These are phyloP conservation scores for Lymantria dispar DNA, from an alignment of 2,888 invertebrate genomes.

Conservation along the genomic window DNA sequence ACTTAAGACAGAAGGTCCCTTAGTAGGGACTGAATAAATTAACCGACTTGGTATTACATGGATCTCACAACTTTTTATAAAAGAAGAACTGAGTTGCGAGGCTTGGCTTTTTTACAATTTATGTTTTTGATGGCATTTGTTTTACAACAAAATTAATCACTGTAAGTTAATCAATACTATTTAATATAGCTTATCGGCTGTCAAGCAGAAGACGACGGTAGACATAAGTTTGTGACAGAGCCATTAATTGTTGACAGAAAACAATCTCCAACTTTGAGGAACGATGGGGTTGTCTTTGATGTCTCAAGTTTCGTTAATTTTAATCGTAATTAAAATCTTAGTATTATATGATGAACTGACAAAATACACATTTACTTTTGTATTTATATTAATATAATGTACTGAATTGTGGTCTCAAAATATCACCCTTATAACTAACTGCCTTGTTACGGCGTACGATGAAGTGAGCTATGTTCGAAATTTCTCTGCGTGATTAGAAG, in stretches of 20 bases:
- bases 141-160: background rate
- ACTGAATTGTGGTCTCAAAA: too few relatives aligned
- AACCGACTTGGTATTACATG: too few relatives aligned
- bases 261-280: constrained; percentile 25
- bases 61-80: too few relatives aligned
- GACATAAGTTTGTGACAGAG: constrained; percentile 25
- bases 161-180: background rate
- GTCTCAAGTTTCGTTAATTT: background rate
- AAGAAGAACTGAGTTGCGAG: too few relatives aligned
- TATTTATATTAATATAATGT: background rate
- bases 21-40: too few relatives aligned
- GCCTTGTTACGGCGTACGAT: too few relatives aligned
- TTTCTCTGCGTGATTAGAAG: too few relatives aligned
- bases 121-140: background rate
- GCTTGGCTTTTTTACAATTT: too few relatives aligned
- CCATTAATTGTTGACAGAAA: constrained; percentile 31
- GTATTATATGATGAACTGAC: background rate
- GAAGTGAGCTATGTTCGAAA: too few relatives aligned
- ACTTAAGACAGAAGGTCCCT: too few relatives aligned
- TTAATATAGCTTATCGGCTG: constrained; percentile 11
- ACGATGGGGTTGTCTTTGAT: constrained; percentile 16
- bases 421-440: too few relatives aligned
- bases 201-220: constrained; percentile 8
- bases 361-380: background rate
- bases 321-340: constrained; percentile 1